These are phyloP conservation scores for Lasioglossum calceatum DNA, from an alignment of 2,888 invertebrate species.

Conservation along the genomic window DNA sequence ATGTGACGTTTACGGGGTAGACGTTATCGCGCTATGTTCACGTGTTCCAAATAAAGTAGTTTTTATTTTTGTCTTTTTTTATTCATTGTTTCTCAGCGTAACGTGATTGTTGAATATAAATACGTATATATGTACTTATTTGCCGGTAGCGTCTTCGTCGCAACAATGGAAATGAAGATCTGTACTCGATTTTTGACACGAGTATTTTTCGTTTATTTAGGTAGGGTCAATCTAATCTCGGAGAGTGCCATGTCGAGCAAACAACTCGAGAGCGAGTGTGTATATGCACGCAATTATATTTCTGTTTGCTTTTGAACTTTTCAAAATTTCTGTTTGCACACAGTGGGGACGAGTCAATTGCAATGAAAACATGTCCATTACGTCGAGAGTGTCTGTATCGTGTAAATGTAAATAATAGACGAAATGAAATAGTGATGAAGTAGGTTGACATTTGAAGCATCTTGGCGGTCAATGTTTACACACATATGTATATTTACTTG, in stretches of 20 bases:
- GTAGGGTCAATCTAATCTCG: conserved; percentile 19
- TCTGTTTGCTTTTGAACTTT: neutral
- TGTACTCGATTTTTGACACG: neutral
- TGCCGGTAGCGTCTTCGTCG: neutral
- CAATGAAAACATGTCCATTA: neutral
- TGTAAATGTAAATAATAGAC: conserved; percentile 11
- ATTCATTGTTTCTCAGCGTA: neutral
- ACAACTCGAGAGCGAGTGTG: neutral
- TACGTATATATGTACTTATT: neutral
- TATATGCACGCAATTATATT: neutral
- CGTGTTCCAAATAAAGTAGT: neutral
- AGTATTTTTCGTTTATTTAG: neutral
- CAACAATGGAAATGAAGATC: neutral
- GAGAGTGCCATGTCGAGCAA: neutral
- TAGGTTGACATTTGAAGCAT: conserved; percentile 12
- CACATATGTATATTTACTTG: neutral
- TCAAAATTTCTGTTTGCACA: neutral
- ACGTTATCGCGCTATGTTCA: neutral
- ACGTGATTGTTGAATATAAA: neutral
- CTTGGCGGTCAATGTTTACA: conserved; percentile 11
- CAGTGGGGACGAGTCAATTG: neutral
- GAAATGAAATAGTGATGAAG: conserved; percentile 13
- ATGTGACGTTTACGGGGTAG: neutral
- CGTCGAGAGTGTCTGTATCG: neutral
- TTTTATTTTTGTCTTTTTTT: neutral